A percentile compares a stretch with the other conserved stretches of the same genome.
Evolutionary conservation across 2,888 invertebrate species (phyloP).

Genomic region (Heteromyza rotundicornis): DNA sequence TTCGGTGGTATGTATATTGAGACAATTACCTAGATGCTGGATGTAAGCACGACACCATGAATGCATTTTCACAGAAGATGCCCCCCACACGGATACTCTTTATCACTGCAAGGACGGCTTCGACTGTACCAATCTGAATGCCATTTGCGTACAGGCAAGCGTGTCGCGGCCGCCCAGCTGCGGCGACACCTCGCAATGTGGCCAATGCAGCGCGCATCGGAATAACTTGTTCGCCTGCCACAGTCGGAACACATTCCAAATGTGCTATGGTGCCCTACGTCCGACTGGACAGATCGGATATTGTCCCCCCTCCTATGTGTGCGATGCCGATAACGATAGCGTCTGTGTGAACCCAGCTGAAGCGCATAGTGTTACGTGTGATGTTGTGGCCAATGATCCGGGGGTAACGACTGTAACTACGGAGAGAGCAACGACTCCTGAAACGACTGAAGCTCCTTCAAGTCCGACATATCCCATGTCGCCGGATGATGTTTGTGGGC

Average conservation of each 20-base stretch:
- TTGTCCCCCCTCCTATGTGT: conserved; percentile 47
- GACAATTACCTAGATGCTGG: neutral
- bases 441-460: conserved; percentile 11
- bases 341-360: conserved; percentile 41
- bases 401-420: conserved; percentile 14
- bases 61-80: conserved; percentile 32
- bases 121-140: conserved; percentile 46
- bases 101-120: conserved; percentile 52
- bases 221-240: conserved; percentile 53
- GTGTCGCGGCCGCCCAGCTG: conserved; percentile 48
- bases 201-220: conserved; percentile 51
- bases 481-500: conserved; percentile 41
- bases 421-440: neutral
- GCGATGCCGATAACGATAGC: conserved; percentile 44
- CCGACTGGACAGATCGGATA: conserved; percentile 46
- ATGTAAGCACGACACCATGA: neutral
- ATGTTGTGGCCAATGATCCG: conserved; percentile 27
- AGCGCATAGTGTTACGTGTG: conserved; percentile 43
- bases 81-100: conserved; percentile 41
- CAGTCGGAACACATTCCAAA: conserved; percentile 48
- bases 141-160: conserved; percentile 51
- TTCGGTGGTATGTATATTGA: conserved; percentile 48
- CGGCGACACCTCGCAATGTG: conserved; percentile 53
- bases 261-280: conserved; percentile 53
- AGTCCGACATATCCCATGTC: conserved; percentile 26